Percentiles rank a stretch among this genome's conserved stretches.
Conservation (phyloP, 2,888 invertebrate genomes). For the Orthosia gothica region DNA sequence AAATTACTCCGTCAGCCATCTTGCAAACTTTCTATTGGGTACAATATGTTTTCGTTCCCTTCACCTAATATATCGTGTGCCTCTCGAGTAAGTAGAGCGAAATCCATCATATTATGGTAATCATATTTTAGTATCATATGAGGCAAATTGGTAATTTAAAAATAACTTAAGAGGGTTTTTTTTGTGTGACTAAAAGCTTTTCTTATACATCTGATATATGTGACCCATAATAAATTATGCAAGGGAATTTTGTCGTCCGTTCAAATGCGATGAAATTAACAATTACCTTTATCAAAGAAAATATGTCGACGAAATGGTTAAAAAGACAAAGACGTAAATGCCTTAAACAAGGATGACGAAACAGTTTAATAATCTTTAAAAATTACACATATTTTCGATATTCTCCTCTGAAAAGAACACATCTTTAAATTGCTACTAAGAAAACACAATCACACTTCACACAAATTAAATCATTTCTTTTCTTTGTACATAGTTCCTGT, state of each 20-base stretch:
- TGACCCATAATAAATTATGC: background rate
- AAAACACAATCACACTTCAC: too few species aligned
- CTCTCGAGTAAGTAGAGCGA: background rate
- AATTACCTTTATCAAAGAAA: too few species aligned
- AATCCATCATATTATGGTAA: conserved; percentile 43
- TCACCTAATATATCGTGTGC: conserved; percentile 15
- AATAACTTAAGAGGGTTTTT: background rate
- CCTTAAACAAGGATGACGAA: too few species aligned
- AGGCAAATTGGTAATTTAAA: conserved; percentile 1
- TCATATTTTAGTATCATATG: background rate
- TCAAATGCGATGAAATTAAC: too few species aligned
- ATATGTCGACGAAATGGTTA: too few species aligned
- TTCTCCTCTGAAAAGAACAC: too few species aligned
- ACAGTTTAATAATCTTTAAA: too few species aligned
- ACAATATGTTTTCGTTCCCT: conserved; percentile 26
- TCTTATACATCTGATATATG: background rate
- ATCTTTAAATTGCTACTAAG: too few species aligned
- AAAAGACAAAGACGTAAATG: background rate
- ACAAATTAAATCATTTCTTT: too few species aligned
- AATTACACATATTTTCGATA: too few species aligned
- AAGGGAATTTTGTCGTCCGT: background rate
- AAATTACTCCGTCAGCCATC: conserved; percentile 62
- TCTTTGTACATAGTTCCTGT: too few species aligned
- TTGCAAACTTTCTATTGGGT: conserved; percentile 38
- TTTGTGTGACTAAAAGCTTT: background rate